Evolutionary conservation across 2,113 vertebrate species (phyloP).

Genomic region (Lipotes vexillifer): DNA sequence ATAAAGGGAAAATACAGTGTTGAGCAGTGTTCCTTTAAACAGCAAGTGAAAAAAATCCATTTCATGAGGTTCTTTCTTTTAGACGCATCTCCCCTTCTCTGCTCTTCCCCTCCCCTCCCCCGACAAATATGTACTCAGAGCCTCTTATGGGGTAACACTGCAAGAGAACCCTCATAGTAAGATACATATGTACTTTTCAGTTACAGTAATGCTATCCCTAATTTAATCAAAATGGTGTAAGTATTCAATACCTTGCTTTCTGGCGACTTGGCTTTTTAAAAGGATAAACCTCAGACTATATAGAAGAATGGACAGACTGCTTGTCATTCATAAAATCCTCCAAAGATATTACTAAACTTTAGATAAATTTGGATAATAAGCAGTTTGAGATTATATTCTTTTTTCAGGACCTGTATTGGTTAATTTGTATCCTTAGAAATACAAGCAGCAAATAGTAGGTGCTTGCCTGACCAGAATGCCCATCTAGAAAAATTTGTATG

Average conservation of each 20-base stretch:
- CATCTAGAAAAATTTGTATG: not conserved
- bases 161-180: not conserved
- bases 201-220: not conserved
- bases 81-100: not conserved
- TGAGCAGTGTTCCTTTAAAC: not conserved
- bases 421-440: slow-evolving; percentile 10
- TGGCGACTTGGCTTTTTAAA: not conserved
- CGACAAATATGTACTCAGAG: not conserved
- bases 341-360: not conserved
- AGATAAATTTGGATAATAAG: not conserved
- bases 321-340: not conserved
- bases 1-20: not conserved
- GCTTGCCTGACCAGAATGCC: not conserved
- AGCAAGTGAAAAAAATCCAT: not conserved
- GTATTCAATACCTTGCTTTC: not conserved
- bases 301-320: not conserved
- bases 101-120: not conserved
- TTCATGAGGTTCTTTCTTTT: not conserved
- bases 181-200: not conserved
- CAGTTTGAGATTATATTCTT: not conserved
- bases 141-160: not conserved
- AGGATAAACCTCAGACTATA: not conserved
- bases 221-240: not conserved
- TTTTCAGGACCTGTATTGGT: not conserved
- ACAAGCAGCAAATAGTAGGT: not conserved